Evolutionary conservation across 2,888 invertebrate genomes (phyloP), one percentile per base, ranked within the genome.

Genomic region (Agrochola lota): DNA sequence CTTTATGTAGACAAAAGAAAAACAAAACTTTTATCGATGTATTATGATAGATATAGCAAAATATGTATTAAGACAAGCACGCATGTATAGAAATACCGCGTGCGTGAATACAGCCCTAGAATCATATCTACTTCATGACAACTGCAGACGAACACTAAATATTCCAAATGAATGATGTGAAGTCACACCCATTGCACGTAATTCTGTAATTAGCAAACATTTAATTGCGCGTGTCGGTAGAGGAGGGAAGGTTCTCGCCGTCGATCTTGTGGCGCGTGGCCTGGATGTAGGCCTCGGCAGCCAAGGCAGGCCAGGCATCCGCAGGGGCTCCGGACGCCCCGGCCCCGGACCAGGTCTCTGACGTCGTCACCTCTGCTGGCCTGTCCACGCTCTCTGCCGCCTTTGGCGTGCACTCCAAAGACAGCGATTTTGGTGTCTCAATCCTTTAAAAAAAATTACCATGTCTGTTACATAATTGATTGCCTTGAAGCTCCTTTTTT

Each of bases 211-310:
- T 59, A 59, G 73, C 15, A 26, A 57, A 77, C 1, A 43, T 84
- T 95, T 91, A 97, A 88, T 97, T 97, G 87, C 96, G 96, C 0
- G 96, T 91, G 87, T 97, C 96, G 0, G 97, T 97, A 26, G 97
- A 97, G 35, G 97, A 97, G 0, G 97, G 97, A 68, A 96, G 88
- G 86, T 96, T 96, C 86, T 97, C 97, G 35, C 96, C 96, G 64
- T 97, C 97, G 71, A 95, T 89, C 92, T 96, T 97, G 90, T 96
- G 96, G 81, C 96, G 94, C 0, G 94, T 81, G 8, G 95, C 95
- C 80, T 96, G 96, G 15, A 95, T 92, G 89, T 96, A 96, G 62
- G 96, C 94, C 85, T 96, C 96, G 4, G 96, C 94, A 20, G 94
- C 93, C 59, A 96, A 92, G 15, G 94, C 89, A 4, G 95, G 95